Evolutionary conservation across 2,888 invertebrate genomes (phyloP), one percentile per base, ranked within the genome.

Genomic region (Rotaria magnacalcarata): DNA sequence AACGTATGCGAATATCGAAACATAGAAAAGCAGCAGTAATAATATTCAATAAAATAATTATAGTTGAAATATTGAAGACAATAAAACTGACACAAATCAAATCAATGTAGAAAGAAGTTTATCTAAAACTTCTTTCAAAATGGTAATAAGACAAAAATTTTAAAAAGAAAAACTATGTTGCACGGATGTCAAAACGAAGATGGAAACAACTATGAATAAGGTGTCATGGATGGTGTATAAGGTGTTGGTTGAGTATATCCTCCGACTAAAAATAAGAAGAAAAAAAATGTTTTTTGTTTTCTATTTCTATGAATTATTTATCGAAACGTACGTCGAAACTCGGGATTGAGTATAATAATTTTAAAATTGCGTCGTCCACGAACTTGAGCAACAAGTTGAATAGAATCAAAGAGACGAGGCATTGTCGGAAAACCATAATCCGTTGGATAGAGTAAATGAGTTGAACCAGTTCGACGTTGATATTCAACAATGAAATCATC

Each of bases 401-500:
- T 67, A 19, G 67, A 34, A 67, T 67, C 67, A 24, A 67, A 67
- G 6, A 67, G 67, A 67, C 67, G 67, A 34, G 67, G 67, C 67
- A 67, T 67, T 19, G 67, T 67, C 67, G 67, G 67, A 27, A 67
- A 67, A 19, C 67, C 67, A 34, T 80, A 80, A 11, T 80, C 80
- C 14, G 80, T 80, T 80, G 80, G 80, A 80, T 80, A 80, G 14
- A 80, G 47, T n/a, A 80, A 47, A 14, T 80, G 80, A 7, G 47
- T 47, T n/a, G 47, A 47, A 14, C 80, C 80, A 43, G 80, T 80
- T 80, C 47, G 43, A 80, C 80, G 80, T 80, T 80, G 80, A 47
- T 80, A 80, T 47, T 80, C 80, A 43, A 80, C 8, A 43, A 80
- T 47, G 11, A 80, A 80, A 80, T 80, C 80, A n/a, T 80, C 80